Conservation (phyloP, 2,888 invertebrate genomes). For the Tanypteryx hageni region DNA sequence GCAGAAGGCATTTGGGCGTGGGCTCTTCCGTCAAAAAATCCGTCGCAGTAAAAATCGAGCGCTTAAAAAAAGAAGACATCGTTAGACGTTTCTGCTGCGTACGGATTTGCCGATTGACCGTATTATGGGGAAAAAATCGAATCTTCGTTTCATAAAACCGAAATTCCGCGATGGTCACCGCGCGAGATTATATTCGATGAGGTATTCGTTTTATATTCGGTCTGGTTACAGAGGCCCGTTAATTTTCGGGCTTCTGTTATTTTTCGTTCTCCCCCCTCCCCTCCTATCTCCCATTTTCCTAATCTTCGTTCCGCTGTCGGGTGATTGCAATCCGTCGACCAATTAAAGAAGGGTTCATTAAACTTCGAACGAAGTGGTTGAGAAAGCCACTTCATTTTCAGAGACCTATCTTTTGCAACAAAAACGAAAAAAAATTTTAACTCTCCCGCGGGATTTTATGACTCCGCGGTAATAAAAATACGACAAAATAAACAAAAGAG, state of each 20-base stretch:
- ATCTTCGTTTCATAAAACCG: not conserved
- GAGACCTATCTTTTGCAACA: not conserved
- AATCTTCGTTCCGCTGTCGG: no score
- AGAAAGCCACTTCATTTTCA: not conserved
- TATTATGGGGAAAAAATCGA: not conserved
- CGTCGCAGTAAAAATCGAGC: not conserved
- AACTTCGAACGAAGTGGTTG: not conserved
- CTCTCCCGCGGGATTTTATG: not conserved
- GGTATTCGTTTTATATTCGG: no score
- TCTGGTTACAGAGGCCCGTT: no score
- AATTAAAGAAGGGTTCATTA: not conserved
- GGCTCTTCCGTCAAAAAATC: not conserved
- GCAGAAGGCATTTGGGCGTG: not conserved
- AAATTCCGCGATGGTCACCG: not conserved
- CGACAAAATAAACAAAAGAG: not conserved
- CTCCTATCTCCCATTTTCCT: not conserved
- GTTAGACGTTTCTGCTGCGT: not conserved
- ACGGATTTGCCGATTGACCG: not conserved
- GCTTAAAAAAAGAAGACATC: not conserved
- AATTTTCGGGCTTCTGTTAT: no score
- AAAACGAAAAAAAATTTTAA: not conserved
- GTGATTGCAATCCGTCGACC: not conserved
- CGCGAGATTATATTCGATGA: no score
- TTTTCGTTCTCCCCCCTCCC: no score
- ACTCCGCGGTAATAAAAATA: not conserved